These are phyloP conservation scores for Arrhopalites spinosus DNA, from an alignment of 2,888 invertebrate genomes.

Conservation along the genomic window DNA sequence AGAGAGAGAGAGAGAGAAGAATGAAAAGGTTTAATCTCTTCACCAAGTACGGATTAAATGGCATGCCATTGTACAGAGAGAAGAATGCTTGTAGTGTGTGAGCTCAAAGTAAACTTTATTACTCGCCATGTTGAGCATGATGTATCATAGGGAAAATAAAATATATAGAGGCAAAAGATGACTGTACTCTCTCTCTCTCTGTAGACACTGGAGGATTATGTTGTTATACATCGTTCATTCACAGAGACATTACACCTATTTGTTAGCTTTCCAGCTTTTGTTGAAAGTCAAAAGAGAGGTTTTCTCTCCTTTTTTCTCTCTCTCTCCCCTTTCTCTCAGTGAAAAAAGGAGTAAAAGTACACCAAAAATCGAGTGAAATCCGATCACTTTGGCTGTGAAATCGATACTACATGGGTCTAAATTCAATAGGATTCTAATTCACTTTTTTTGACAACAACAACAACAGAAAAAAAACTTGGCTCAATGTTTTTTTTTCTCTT, in stretches of 20 bases:
- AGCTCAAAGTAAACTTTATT: conserved; percentile 33
- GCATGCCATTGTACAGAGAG: conserved; percentile 16
- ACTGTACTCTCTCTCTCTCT: neutral
- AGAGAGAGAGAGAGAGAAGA: neutral
- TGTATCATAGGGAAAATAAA: neutral
- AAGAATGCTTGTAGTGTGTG: conserved; percentile 15
- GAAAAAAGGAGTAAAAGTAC: conserved; percentile 36
- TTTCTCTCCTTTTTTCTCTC: too few relatives aligned
- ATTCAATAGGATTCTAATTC: conserved; percentile 36
- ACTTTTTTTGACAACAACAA: conserved; percentile 6
- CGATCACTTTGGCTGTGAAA: conserved; percentile 45
- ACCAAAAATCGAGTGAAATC: conserved; percentile 42
- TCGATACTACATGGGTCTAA: conserved; percentile 39
- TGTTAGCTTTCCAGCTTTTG: conserved; percentile 38
- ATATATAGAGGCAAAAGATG: neutral
- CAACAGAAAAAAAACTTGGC: neutral
- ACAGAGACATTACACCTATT: conserved; percentile 30
- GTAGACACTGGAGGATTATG: conserved; percentile 28
- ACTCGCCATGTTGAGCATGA: conserved; percentile 13
- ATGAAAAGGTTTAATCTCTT: conserved; percentile 37
- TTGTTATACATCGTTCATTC: conserved; percentile 29
- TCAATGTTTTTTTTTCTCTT: neutral
- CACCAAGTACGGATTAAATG: conserved; percentile 37
- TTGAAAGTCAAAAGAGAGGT: conserved; percentile 35
- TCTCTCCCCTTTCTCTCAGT: neutral